Base-by-base conservation (phyloP, 2,113 vertebrate species). In the Morphnarchus princeps region DNA sequence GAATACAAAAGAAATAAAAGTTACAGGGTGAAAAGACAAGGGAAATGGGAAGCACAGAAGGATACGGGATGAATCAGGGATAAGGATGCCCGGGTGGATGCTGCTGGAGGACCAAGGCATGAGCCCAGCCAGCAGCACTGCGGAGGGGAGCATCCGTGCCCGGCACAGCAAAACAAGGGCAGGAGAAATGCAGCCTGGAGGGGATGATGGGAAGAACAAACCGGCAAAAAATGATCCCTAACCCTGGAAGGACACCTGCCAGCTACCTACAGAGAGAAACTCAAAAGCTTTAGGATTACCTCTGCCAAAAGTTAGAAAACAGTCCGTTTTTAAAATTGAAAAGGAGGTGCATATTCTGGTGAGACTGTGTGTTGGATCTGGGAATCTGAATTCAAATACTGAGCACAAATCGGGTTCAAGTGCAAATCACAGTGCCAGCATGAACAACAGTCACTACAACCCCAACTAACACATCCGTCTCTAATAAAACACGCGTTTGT, bases 401-500 rank as follows among this genome's bases (percentile, higher is more conserved):
- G 32, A 80, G 32, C 55, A 88, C 40, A 66, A 70, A 73, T 7
- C 0, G 10, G 49, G 28, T 34, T 63, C 3, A 6, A 82, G 47
- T 22, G 49, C 61, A 82, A 90, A 76, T 14, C 66, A 25, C 62
- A 10, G 38, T 7, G 58, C 58, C 82, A 86, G 54, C 11, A 67
- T 13, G 38, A 85, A 38, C 18, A 54, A 42, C 47, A 88, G 42
- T 6, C 62, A 31, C 45, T 71, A 49, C 19, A 69, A 16, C 2
- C 26, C 62, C 58, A 66, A 24, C 38, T 63, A 36, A 90, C 63
- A 62, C 14, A 45, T 20, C 34, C 38, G 0, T 18, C 40, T n/a
- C 29, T 57, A 80, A 45, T 15, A 73, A 36, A 93, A 34, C 14
- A 42, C 0, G 0, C 4, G 1, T n/a, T 72, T 71, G 0, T 52